phyloP scores from a whole-genome alignment of 1,140 invertebrate species.

The Trachelipus rathkii region DNA sequence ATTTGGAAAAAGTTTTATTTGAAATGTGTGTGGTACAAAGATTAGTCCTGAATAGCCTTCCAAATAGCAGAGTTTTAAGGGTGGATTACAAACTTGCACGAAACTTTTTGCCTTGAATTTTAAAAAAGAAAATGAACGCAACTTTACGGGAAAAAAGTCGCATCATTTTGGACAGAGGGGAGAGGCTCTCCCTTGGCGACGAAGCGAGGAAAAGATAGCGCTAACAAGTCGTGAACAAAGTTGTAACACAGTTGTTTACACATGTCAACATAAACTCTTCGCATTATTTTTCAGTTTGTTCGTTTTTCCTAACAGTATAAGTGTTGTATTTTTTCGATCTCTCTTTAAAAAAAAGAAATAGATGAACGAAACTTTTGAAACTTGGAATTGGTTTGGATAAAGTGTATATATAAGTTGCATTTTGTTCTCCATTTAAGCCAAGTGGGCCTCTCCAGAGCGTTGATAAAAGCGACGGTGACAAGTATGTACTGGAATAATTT shows the following conservation, averaged over 20 bases:
- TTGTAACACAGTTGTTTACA: slow-evolving; percentile 44
- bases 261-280: slow-evolving; percentile 35
- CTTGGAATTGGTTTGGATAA: slow-evolving; percentile 33
- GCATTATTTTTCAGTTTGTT: slow-evolving; percentile 33
- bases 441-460: slow-evolving; percentile 38
- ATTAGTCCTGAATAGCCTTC: not conserved
- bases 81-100: not conserved
- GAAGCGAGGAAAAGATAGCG: slow-evolving; percentile 39
- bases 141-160: slow-evolving; percentile 37
- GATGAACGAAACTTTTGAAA: slow-evolving; percentile 29
- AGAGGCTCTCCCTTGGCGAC: slow-evolving; percentile 32
- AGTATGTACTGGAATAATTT: slow-evolving; percentile 40
- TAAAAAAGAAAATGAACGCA: not conserved
- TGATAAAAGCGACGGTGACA: slow-evolving; percentile 43
- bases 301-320: slow-evolving; percentile 20
- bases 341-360: not conserved
- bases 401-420: slow-evolving; percentile 42
- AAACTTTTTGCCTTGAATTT: not conserved
- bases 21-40: not conserved
- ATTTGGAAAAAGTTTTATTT: not conserved
- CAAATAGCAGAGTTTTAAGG: not conserved
- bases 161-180: slow-evolving; percentile 39
- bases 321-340: not conserved
- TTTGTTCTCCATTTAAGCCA: slow-evolving; percentile 40
- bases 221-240: slow-evolving; percentile 43